Conservation (phyloP, 2,888 invertebrate species). For the Cybosia mesomella region DNA sequence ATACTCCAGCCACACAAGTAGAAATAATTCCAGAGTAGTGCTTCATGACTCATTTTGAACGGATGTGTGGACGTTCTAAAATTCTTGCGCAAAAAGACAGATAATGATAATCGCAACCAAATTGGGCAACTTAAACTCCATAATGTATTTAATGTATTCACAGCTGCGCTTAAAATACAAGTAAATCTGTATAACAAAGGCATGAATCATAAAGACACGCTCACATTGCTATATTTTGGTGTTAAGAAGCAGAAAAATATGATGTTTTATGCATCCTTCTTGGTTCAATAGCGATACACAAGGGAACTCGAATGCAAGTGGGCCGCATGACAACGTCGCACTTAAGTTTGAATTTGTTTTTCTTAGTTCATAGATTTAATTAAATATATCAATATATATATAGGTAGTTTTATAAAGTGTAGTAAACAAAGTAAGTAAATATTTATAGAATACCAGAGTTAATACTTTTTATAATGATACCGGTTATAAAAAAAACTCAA, state of each 20-base stretch:
- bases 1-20: constrained; percentile 26
- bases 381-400: too few relatives aligned
- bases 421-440: too few relatives aligned
- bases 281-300: not conserved
- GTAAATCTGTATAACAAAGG: constrained; percentile 49
- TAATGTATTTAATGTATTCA: constrained; percentile 54
- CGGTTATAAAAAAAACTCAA: too few relatives aligned
- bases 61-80: constrained; percentile 38
- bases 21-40: constrained; percentile 28
- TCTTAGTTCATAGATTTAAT: not conserved
- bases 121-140: constrained; percentile 41
- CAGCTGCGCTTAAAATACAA: constrained; percentile 44
- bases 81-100: constrained; percentile 36
- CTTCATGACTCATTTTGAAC: constrained; percentile 28
- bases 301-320: not conserved
- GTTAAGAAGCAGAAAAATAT: constrained; percentile 39
- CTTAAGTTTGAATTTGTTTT: not conserved
- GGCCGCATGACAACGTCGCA: not conserved
- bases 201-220: constrained; percentile 66
- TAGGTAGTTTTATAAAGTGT: constrained; percentile 11
- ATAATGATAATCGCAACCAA: constrained; percentile 49
- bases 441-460: too few relatives aligned
- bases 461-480: too few relatives aligned
- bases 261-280: not conserved
- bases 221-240: constrained; percentile 60